Conservation (phyloP, 2,888 invertebrate species). For the Tholera decimalis region DNA sequence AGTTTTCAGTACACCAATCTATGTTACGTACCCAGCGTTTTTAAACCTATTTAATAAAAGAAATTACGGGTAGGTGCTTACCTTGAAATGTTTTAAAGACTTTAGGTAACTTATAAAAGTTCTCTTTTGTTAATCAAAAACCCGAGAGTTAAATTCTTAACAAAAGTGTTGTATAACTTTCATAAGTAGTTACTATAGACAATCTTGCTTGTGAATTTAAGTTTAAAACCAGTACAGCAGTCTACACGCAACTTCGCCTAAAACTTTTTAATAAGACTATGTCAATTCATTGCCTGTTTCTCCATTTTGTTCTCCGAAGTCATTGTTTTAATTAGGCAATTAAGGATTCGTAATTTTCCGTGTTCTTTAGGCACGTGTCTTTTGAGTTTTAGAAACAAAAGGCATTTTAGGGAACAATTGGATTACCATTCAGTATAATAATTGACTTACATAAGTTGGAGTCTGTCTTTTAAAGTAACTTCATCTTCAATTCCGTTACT, state of each 20-base stretch:
- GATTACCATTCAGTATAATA: neutral
- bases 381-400: neutral
- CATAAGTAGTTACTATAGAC: neutral
- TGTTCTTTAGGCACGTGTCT: slow-evolving; percentile 12
- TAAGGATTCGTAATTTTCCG: slow-evolving; percentile 21
- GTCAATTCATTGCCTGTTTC: slow-evolving; percentile 55
- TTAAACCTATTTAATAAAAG: too few relatives aligned
- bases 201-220: slow-evolving; percentile 23
- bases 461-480: neutral
- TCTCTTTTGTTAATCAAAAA: neutral
- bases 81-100: neutral
- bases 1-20: too few relatives aligned
- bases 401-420: slow-evolving; percentile 18
- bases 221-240: slow-evolving; percentile 4
- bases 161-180: neutral
- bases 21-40: too few relatives aligned
- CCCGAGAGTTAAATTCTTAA: slow-evolving; percentile 4
- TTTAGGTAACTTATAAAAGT: neutral
- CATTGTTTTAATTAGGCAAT: slow-evolving; percentile 18
- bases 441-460: neutral
- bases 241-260: neutral
- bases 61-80: too few relatives aligned
- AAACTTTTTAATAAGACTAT: slow-evolving; percentile 55
- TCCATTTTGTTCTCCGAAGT: slow-evolving; percentile 25
- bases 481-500: too few relatives aligned